Percentiles rank a stretch among this genome's conserved stretches.
Evolutionary conservation across 2,113 vertebrate genomes (phyloP).

Genomic region (Platichthys stellatus): DNA sequence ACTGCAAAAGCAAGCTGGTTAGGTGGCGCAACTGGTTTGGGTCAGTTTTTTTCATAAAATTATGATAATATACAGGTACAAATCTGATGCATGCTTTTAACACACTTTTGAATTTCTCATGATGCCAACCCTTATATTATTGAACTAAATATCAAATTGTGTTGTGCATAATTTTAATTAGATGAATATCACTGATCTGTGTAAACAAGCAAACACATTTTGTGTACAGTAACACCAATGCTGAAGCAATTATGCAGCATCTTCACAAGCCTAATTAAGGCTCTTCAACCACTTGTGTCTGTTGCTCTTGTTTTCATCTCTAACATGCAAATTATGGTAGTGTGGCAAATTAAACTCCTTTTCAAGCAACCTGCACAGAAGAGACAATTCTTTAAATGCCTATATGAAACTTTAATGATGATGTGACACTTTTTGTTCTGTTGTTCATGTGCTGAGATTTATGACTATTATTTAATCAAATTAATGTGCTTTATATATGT

Average conservation of each 20-base stretch:
- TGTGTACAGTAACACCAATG: constrained; percentile 35
- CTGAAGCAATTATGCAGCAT: constrained; percentile 55
- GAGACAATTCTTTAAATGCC: constrained; percentile 11
- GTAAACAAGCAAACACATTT: not conserved
- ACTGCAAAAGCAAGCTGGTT: no score
- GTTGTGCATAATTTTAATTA: no score
- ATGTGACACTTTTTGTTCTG: not conserved
- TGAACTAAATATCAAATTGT: no score
- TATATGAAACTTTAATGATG: constrained; percentile 3
- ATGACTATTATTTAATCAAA: constrained; percentile 1
- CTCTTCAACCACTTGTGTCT: constrained; percentile 49
- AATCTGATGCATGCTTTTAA: no score
- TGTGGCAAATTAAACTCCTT: constrained; percentile 64
- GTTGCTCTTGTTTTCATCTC: constrained; percentile 64
- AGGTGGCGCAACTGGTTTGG: no score
- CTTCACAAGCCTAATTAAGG: constrained; percentile 69
- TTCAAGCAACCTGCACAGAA: constrained; percentile 54
- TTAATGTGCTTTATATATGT: not conserved
- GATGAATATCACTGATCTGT: no score
- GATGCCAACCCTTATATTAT: no score
- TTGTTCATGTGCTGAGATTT: constrained; percentile 9
- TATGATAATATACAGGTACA: no score
- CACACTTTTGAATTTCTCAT: no score
- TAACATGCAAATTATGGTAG: constrained; percentile 67
- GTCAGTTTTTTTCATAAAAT: no score